phyloP scores from a whole-genome alignment of 1,140 invertebrate genomes.

The Drosophila seguyi region DNA sequence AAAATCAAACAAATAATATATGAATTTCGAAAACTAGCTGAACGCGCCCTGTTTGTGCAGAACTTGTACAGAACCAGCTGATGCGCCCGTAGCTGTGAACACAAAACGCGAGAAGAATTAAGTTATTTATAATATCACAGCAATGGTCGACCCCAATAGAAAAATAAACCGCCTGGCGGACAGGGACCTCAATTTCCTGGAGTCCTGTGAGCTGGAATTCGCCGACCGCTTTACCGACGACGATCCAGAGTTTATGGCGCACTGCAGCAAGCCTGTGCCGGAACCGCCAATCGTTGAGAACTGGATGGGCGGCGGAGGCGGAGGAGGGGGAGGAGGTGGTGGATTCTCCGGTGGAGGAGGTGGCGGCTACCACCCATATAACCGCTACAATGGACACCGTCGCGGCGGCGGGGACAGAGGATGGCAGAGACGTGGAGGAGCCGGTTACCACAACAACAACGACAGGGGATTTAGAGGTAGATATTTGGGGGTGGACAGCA shows the following conservation, averaged over 20 bases:
- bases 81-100: conserved; percentile 1
- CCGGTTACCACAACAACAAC: conserved; percentile 48
- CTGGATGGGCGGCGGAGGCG: conserved; percentile 81
- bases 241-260: conserved; percentile 86
- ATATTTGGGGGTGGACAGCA: too few species aligned
- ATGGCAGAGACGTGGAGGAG: conserved; percentile 56
- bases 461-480: conserved; percentile 49
- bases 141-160: conserved; percentile 84
- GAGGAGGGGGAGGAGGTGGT: conserved; percentile 10
- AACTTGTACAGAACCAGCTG: neutral
- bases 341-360: conserved; percentile 24
- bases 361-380: conserved; percentile 39
- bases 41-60: neutral
- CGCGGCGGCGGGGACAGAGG: conserved; percentile 61
- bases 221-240: conserved; percentile 86
- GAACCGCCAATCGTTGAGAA: conserved; percentile 86
- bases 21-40: neutral
- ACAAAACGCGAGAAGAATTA: neutral
- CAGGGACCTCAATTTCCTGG: conserved; percentile 85
- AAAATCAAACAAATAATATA: too few species aligned
- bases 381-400: conserved; percentile 61
- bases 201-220: conserved; percentile 87
- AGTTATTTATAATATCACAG: conserved; percentile 6
- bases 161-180: conserved; percentile 85
- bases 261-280: conserved; percentile 72